Base-by-base conservation (phyloP, 1,140 invertebrate species). In the Meloidogyne hapla region DNA sequence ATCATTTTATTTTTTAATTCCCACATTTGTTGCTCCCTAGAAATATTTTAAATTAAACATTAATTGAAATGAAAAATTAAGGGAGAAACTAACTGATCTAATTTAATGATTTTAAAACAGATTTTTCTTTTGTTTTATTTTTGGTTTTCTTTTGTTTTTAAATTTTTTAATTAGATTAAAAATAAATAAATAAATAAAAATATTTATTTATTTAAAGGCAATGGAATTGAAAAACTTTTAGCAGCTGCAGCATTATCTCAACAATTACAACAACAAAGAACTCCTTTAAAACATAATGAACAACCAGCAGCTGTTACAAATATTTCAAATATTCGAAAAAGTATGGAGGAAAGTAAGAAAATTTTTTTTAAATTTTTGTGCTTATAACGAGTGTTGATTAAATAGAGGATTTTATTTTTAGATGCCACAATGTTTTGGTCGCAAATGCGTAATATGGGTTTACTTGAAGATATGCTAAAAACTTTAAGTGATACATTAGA, bases 401-500 rank as follows among this genome's bases (percentile, higher is more conserved):
- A 40, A 33, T 67, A 67, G 23, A n/a, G 2, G 6, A 63, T 61
- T 38, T n/a, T 21, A 5, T 8, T 33, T 80, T 5, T 65, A 82
- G 81, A 81, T 79, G 70, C 81, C 64, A 38, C 21, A 13, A 45
- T 78, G 38, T 82, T 82, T 71, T 82, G 81, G 81, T 74, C 64
- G 12, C 79, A 65, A 74, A 82, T 82, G 81, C 65, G 75, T 33
- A 72, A 80, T 21, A 25, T 82, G 45, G 82, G 82, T 23, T 25
- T 83, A 42, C 25, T 82, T n/a, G 81, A 82, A 25, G 81, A 84
- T 40, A 48, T 82, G n/a, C 56, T 84, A 15, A 68, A 80, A 33
- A 63, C 74, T n/a, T 33, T 82, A 26, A 66, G 75, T 33, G 48
- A 56, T 6, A 66, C 81, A 21, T 72, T 82, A 38, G 81, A 82